phyloP scores from a whole-genome alignment of 2,888 invertebrate genomes.

The Epistrophe grossulariae region DNA sequence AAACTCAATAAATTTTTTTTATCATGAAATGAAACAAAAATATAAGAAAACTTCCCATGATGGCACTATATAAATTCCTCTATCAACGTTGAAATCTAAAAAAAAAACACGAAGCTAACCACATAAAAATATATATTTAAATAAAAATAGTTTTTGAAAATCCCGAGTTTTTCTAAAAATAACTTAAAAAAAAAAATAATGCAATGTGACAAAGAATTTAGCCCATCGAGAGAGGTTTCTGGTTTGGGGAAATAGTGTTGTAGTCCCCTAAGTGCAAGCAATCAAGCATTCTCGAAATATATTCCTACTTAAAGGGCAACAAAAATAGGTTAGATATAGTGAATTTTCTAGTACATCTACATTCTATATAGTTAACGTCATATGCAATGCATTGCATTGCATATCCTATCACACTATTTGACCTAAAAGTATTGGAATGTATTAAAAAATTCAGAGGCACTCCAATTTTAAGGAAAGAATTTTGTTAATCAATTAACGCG shows the following conservation, averaged over 20 bases:
- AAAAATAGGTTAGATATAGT: not conserved
- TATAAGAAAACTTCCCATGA: not conserved
- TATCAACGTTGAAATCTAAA: not conserved
- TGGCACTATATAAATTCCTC: not conserved
- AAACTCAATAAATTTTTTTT: not conserved
- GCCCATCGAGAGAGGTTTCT: not conserved
- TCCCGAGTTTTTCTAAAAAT: not conserved
- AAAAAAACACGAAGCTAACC: not conserved
- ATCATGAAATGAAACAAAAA: not conserved
- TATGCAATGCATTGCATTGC: too few species aligned
- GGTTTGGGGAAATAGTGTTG: not conserved
- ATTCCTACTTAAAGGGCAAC: slow-evolving; percentile 9
- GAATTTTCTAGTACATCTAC: too few species aligned
- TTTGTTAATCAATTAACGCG: slow-evolving; percentile 11
- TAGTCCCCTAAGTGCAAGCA: not conserved
- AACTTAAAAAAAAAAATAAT: not conserved
- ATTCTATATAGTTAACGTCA: too few species aligned
- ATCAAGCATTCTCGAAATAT: slow-evolving; percentile 7
- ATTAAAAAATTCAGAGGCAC: not conserved
- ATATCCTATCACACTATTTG: not conserved
- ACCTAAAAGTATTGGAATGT: not conserved
- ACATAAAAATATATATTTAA: not conserved
- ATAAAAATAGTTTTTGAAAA: not conserved
- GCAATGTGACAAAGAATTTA: slow-evolving; percentile 12
- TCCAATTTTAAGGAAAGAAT: slow-evolving; percentile 10